Percentiles rank a stretch among this genome's conserved stretches.
Evolutionary conservation across 2,113 vertebrate genomes (phyloP).

Genomic region (Smithornis capensis): DNA sequence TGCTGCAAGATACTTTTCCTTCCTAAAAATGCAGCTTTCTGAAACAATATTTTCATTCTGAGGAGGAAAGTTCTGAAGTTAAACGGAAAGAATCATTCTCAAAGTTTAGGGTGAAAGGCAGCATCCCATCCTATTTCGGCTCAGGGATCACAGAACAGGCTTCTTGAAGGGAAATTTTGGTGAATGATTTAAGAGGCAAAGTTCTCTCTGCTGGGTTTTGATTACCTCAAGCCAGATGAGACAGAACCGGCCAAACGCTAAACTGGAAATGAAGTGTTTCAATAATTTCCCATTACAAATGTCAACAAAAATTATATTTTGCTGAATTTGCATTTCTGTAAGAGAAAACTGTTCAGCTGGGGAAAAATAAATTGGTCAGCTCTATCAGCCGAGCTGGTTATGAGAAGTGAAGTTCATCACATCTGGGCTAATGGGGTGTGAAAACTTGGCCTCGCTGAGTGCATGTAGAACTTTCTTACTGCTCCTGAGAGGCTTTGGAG

Average conservation of each 20-base stretch:
- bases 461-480: not conserved
- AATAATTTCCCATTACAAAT: conserved; percentile 44
- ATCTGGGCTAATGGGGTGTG: conserved; percentile 47
- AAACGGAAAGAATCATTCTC: not conserved
- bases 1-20: not conserved
- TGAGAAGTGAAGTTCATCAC: conserved; percentile 13
- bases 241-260: conserved; percentile 30
- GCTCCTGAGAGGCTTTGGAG: not conserved
- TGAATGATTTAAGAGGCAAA: not conserved
- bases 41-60: not conserved
- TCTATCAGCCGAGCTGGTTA: not conserved
- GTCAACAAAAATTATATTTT: conserved; percentile 29
- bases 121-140: not conserved
- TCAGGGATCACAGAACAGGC: not conserved
- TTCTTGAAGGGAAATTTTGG: not conserved
- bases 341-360: conserved; percentile 35
- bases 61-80: not conserved
- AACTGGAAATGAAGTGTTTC: conserved; percentile 49
- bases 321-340: conserved; percentile 19
- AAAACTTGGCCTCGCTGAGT: not conserved
- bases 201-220: not conserved
- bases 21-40: not conserved
- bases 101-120: not conserved
- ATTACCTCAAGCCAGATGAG: conserved; percentile 2
- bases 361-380: not conserved